Evolutionary conservation across 2,113 vertebrate genomes (phyloP), one percentile per base, ranked within the genome.

Genomic region (Neolamprologus tretocephalus): DNA sequence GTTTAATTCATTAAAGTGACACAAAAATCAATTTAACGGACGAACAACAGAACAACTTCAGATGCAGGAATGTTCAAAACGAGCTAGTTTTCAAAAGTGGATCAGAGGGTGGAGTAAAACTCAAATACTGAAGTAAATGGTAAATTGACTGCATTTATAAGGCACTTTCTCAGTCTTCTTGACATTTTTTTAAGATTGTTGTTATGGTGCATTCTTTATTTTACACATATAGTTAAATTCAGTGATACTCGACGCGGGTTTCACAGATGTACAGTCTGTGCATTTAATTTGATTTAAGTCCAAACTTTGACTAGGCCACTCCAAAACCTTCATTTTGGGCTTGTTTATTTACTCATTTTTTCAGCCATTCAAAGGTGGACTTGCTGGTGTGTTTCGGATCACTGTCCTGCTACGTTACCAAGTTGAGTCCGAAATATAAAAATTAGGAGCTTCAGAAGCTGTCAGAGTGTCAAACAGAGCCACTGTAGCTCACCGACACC

Each of bases 51-150:
- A 8, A 68, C 33, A 16, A 73, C 37, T 55, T 55, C 6, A n/a
- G 7, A 26, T 23, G 23, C 5, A 17, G 10, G 23, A 45, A 45
- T 19, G 21, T 7, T 81, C 35, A 61, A 45, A 45, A 42, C 4
- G 0, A 28, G 37, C 19, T 16, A 0, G 19, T 55, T 3, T 21
- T 16, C 21, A 26, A 14, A 45, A 23, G 66, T 23, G 19, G 0
- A 73, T 73, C n/a, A 45, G 68, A 73, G 4, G 13, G 7, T 9
- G 40, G 68, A 8, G 10, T 37, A 66, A 37, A 37, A 37, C 1
- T 19, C 33, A 12, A 66, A 37, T 35, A n/a, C 8, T 37, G 61
- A 33, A n/a, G 0, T n/a, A 66, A 66, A 37, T 13, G 33, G 6
- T 21, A 66, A 37, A 66, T 7, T 37, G 61, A 66, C 31, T n/a